Base-by-base conservation (phyloP, 1,140 invertebrate species). In the Drosophila gunungcola region DNA sequence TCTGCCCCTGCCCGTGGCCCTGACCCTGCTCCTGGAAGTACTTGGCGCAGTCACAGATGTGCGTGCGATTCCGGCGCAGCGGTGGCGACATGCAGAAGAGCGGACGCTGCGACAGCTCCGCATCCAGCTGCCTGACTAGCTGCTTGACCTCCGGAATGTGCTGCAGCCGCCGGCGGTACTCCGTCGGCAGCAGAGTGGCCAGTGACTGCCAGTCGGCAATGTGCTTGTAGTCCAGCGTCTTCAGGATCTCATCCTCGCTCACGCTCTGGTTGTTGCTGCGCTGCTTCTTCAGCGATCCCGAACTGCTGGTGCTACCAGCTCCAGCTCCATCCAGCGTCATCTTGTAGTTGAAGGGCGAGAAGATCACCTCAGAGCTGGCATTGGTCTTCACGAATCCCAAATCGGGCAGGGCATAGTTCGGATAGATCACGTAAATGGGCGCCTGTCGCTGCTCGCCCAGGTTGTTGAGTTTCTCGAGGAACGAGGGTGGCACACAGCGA, bases 121-220 rank as follows among this genome's bases (percentile, higher is more conserved):
- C 78, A n/a, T 93, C 83, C 92, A 93, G 13, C 62, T 88, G 65
- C 41, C 63, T 64, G 55, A 82, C 46, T 52, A 86, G 94, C 11
- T 81, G 76, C 29, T 84, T 78, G 68, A 88, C 94, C 93, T 97
- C 96, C 10, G 96, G 96, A 76, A 97, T 94, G 91, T 97, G 96
- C 56, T 96, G 94, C 55, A 97, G 86, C 60, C 93, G 94, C 73
- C 95, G 94, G 61, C 94, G 94, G 86, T 97, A 97, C 90, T 98
- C 97, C 54, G 94, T 93, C 0, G 97, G 97, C 42, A 98, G 91
- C 16, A 98, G 93, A 54, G 98, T 96, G 64, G 96, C 97, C 38
- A 98, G 93, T 1, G 97, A 98, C 85, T 98, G 96, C 97, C 97
- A 98, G 90, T 98, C 97, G 82, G 95, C 94, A 9, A 98, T 95